Percentiles rank a stretch among this genome's conserved stretches.
These are phyloP conservation scores for Pseudorhombus dupliciocellatus DNA, from an alignment of 2,113 vertebrate genomes.

Conservation along the genomic window DNA sequence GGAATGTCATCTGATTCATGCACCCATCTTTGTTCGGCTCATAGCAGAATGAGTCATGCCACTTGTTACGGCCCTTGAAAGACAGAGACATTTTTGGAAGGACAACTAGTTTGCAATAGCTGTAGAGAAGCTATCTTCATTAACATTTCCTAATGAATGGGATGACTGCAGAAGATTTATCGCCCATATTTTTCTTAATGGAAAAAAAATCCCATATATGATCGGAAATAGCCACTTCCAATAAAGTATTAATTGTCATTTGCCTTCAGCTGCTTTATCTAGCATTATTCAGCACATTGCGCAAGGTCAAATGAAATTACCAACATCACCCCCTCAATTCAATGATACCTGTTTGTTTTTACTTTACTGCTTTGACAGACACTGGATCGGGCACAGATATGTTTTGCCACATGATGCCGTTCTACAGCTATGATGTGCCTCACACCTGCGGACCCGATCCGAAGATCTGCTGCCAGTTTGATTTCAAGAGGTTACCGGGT, in stretches of 20 bases:
- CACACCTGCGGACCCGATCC: constrained; percentile 97
- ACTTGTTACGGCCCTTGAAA: constrained; percentile 19
- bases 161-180: constrained; percentile 22
- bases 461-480: constrained; percentile 98
- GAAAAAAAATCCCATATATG: background rate
- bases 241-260: too few relatives aligned
- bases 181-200: constrained; percentile 8
- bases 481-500: constrained; percentile 95
- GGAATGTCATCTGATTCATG: constrained; percentile 31
- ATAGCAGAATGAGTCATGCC: constrained; percentile 45
- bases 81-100: constrained; percentile 19
- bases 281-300: too few relatives aligned
- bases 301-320: too few relatives aligned
- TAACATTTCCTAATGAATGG: constrained; percentile 35
- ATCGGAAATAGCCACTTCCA: too few relatives aligned
- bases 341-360: background rate
- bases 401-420: constrained; percentile 99
- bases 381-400: constrained; percentile 88
- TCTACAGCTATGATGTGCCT: constrained; percentile 97
- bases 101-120: constrained; percentile 4
- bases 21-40: constrained; percentile 43
- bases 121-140: constrained; percentile 4
- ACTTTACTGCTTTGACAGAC: constrained; percentile 77
- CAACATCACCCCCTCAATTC: background rate
- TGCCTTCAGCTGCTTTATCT: too few relatives aligned